A percentile compares a stretch with the other conserved stretches of the same genome.
These are phyloP conservation scores for Drosophila pseudotalamancana DNA, from an alignment of 2,888 invertebrate genomes.

Conservation along the genomic window DNA sequence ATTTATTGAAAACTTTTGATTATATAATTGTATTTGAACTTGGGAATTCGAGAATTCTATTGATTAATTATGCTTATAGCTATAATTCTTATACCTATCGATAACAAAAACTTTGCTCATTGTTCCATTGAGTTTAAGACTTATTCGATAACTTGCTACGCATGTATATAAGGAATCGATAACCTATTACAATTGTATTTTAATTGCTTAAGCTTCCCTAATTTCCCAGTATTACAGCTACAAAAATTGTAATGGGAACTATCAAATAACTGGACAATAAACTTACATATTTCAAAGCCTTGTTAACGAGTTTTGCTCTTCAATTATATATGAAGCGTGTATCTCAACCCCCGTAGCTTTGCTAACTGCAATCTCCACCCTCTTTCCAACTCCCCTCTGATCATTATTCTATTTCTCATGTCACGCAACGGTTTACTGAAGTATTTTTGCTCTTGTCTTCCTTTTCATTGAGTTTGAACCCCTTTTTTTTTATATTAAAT, in stretches of 20 bases:
- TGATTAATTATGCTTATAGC: no score
- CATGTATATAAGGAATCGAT: no score
- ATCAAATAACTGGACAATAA: neutral
- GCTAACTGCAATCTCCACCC: neutral
- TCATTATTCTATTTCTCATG: neutral
- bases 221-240: no score
- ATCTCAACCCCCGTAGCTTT: conserved; percentile 9
- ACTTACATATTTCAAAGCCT: neutral
- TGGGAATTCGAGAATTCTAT: no score
- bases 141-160: no score
- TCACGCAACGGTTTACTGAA: conserved; percentile 28
- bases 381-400: neutral
- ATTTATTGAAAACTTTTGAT: neutral
- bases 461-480: conserved; percentile 16
- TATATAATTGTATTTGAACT: neutral
- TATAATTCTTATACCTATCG: neutral
- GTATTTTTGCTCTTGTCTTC: conserved; percentile 15
- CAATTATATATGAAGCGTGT: conserved; percentile 2
- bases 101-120: neutral
- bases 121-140: no score
- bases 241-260: neutral
- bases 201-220: no score
- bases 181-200: no score
- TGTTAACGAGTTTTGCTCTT: neutral
- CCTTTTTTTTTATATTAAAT: conserved; percentile 21